Percentiles rank a stretch among this genome's conserved stretches.
phyloP scores from a whole-genome alignment of 2,113 vertebrate species.

The Rousettus leschenaultii region DNA sequence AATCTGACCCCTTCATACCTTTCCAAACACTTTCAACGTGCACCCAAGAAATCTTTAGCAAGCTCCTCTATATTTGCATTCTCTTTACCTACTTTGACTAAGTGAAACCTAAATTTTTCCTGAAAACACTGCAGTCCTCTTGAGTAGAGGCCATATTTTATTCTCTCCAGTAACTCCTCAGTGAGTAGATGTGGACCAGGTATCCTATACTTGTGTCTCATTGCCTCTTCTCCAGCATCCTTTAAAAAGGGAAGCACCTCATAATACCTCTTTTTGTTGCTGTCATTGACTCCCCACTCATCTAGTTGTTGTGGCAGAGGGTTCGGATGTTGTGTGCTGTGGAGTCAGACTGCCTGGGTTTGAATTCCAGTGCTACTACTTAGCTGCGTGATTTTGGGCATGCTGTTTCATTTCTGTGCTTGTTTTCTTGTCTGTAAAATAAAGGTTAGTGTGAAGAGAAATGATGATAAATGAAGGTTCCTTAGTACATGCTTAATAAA shows the following conservation, averaged over 20 bases:
- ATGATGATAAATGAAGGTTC: neutral
- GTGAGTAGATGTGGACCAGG: neutral
- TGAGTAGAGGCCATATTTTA: neutral
- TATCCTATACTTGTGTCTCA: neutral
- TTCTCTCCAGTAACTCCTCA: neutral
- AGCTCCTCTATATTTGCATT: neutral
- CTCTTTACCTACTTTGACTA: neutral
- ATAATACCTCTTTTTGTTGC: neutral
- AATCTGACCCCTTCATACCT: neutral
- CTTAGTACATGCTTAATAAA: neutral
- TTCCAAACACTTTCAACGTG: neutral
- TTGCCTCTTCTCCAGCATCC: neutral
- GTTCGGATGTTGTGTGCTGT: neutral
- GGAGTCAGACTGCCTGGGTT: neutral
- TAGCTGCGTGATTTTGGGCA: neutral
- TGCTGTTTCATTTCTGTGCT: neutral
- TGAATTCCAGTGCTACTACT: neutral
- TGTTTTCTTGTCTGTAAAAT: neutral
- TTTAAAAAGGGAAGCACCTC: neutral
- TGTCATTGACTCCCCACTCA: neutral
- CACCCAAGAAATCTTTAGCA: neutral
- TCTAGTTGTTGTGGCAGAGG: too few relatives aligned
- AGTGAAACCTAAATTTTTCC: neutral
- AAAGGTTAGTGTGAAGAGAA: neutral
- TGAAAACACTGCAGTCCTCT: neutral